A percentile compares a stretch with the other conserved stretches of the same genome.
Conservation (phyloP, 2,113 vertebrate genomes). For the Pterocles gutturalis region DNA sequence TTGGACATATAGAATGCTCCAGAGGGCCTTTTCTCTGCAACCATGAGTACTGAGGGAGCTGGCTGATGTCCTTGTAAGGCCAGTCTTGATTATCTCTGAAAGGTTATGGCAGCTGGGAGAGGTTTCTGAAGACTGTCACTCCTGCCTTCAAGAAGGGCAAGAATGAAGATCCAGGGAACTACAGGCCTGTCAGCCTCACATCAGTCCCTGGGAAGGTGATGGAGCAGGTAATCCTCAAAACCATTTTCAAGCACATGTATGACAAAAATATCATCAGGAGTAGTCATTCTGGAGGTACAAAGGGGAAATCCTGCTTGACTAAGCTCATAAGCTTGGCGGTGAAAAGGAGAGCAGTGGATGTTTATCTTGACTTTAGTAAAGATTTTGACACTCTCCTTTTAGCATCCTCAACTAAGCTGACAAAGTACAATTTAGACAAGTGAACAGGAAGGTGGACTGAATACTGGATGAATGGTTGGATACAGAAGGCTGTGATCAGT, state of each 20-base stretch:
- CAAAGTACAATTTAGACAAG: no score
- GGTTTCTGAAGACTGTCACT: background rate
- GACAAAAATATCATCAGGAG: no score
- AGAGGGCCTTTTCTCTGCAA: background rate
- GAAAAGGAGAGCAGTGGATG: no score
- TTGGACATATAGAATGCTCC: background rate
- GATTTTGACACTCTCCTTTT: no score
- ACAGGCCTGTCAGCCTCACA: background rate
- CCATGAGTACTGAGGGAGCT: background rate
- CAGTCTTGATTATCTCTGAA: background rate
- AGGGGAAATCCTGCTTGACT: background rate
- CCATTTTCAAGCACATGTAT: no score
- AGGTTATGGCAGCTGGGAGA: background rate
- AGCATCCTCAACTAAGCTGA: no score
- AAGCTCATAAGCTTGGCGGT: no score
- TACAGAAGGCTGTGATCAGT: background rate
- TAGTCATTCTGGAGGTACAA: background rate
- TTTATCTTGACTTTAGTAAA: no score
- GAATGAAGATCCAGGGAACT: background rate
- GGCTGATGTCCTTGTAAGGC: background rate
- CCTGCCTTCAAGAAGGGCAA: background rate
- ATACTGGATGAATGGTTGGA: background rate
- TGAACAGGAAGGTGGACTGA: background rate
- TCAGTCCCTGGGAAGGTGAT: background rate
- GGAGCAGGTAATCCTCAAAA: no score